Base-by-base conservation (phyloP, 2,888 invertebrate species). In the Cephonodes hylas region DNA sequence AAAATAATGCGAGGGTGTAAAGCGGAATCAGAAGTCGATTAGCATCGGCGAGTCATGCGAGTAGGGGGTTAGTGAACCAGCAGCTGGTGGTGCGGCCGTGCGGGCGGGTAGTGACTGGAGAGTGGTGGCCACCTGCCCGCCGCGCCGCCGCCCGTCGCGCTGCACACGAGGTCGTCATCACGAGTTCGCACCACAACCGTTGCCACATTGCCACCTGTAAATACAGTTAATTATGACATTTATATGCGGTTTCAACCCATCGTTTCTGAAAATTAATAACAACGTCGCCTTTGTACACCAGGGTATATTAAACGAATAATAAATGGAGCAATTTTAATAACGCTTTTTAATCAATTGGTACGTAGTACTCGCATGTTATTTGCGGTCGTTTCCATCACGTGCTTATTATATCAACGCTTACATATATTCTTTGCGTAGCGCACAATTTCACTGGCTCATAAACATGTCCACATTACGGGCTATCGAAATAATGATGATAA, bases 51-150 rank as follows among this genome's bases (percentile, higher is more conserved):
- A 70, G 72, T 75, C 74, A 67, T 76, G 73, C 70, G 76, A 74
- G 68, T 73, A n/a, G 73, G 67, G 78, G 84, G 86, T 85, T 80
- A 83, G 72, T 84, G 82, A 82, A 81, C 83, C 64, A 80, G 79
- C 89, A 88, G 89, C 86, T 89, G 90, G 66, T 63, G 64, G 68
- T 66, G 68, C 70, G 68, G 72, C 64, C 69, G 80, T 82, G 80
- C 79, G 76, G 79, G 79, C 66, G 62, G 67, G 64, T 70, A 70
- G 73, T 67, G 72, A 73, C 66, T 71, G 58, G 66, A 70, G 63
- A 67, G 63, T 69, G 66, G 61, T 63, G 64, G 61, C 69, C 79
- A 77, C 75, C 77, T 77, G 77, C 75, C 70, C 45, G 20, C 20
- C 53, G 4, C 53, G 48, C 8, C 15, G 15, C 15, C n/a, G 15